Evolutionary conservation across 2,797 vertebrate genomes (phyloP).

Genomic region (Muscicapa comitata): DNA sequence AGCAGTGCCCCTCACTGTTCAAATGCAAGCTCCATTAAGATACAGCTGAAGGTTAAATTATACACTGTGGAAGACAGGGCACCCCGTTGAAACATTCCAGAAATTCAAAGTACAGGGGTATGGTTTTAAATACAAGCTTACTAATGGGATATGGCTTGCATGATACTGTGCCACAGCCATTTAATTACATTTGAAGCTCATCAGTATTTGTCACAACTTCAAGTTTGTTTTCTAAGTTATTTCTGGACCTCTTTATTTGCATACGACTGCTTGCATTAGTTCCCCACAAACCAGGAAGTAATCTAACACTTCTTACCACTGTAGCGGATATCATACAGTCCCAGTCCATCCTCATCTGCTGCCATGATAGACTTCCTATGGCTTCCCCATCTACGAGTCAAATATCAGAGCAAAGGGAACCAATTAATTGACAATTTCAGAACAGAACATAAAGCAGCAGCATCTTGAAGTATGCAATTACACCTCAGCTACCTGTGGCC

Average conservation of each 20-base stretch:
- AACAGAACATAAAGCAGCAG: background rate
- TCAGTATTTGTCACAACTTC: background rate
- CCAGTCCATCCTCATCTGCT: slow-evolving; percentile 70
- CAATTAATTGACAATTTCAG: background rate
- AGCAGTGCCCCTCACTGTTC: background rate
- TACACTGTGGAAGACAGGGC: rapidly evolving
- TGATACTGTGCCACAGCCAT: background rate
- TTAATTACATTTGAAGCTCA: background rate
- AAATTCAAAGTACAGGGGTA: background rate
- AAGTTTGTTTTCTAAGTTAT: background rate
- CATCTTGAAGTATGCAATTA: background rate
- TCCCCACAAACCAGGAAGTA: background rate
- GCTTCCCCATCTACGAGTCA: slow-evolving; percentile 64
- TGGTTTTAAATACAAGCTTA: background rate
- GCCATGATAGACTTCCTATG: slow-evolving; percentile 74
- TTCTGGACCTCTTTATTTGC: background rate
- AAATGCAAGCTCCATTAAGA: background rate
- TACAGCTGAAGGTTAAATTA: background rate
- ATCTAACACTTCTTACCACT: slow-evolving; percentile 58
- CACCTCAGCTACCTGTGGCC: background rate
- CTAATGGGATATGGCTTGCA: background rate
- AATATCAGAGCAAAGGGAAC: background rate
- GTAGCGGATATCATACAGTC: slow-evolving; percentile 56
- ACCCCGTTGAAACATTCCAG: background rate
- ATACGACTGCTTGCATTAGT: background rate